Conservation (phyloP, 2,888 invertebrate genomes). For the Sepiola atlantica region DNA sequence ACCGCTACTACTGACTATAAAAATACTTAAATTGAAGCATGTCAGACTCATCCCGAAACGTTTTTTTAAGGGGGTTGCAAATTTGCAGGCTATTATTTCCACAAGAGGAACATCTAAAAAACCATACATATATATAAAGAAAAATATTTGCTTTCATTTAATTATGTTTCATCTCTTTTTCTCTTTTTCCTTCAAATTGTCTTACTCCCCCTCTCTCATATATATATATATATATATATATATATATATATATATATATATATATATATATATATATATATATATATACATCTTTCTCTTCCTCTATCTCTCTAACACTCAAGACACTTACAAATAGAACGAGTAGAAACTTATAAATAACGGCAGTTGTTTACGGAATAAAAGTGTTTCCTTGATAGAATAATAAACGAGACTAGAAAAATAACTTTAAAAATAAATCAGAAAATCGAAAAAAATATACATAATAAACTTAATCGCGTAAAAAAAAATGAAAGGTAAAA, state of each 20-base stretch:
- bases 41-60: too few species aligned
- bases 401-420: conserved; percentile 32
- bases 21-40: too few species aligned
- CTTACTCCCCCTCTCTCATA: not conserved
- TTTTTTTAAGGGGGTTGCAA: too few species aligned
- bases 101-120: too few species aligned
- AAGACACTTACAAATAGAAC: not conserved
- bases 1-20: too few species aligned
- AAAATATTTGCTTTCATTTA: too few species aligned
- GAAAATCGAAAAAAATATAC: not conserved
- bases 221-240: not conserved
- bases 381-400: conserved; percentile 20
- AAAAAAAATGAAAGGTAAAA: not conserved
- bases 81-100: too few species aligned
- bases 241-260: not conserved
- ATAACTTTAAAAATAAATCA: not conserved
- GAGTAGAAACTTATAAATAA: conserved; percentile 22
- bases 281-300: not conserved
- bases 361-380: not conserved
- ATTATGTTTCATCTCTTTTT: too few species aligned
- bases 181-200: too few species aligned
- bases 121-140: too few species aligned
- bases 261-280: not conserved
- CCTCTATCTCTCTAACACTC: not conserved
- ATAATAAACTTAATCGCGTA: not conserved